A percentile compares a stretch with the other conserved stretches of the same genome.
Conservation (phyloP, 2,113 vertebrate species). For the Petroica traversi region DNA sequence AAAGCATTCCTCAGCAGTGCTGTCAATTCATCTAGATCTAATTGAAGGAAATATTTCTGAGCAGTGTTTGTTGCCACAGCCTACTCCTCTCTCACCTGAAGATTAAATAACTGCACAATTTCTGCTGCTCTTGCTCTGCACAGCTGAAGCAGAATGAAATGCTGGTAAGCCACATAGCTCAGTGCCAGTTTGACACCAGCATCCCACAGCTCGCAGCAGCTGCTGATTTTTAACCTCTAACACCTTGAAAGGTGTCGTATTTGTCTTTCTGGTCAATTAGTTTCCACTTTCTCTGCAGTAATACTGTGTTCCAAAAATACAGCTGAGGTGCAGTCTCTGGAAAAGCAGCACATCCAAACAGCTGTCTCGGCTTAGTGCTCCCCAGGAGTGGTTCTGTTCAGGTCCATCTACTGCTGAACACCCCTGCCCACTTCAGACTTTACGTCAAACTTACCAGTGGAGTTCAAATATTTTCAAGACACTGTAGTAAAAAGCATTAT, state of each 20-base stretch:
- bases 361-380: background rate
- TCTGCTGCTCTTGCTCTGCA: background rate
- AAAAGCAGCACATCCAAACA: background rate
- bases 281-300: background rate
- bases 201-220: background rate
- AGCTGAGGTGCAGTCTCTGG: background rate
- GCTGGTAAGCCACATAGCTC: background rate
- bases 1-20: background rate
- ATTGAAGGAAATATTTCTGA: background rate
- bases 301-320: background rate
- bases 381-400: background rate
- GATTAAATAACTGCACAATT: background rate
- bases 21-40: background rate
- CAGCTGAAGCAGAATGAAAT: slow-evolving; percentile 30
- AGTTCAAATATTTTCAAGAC: background rate
- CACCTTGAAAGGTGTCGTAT: background rate
- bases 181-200: background rate
- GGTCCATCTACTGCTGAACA: background rate
- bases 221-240: background rate
- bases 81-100: background rate
- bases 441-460: fast-evolving
- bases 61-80: background rate
- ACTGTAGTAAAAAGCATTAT: background rate
- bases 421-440: background rate
- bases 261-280: background rate